phyloP scores from a whole-genome alignment of 2,797 vertebrate species.

The Cyclopterus lumpus region DNA sequence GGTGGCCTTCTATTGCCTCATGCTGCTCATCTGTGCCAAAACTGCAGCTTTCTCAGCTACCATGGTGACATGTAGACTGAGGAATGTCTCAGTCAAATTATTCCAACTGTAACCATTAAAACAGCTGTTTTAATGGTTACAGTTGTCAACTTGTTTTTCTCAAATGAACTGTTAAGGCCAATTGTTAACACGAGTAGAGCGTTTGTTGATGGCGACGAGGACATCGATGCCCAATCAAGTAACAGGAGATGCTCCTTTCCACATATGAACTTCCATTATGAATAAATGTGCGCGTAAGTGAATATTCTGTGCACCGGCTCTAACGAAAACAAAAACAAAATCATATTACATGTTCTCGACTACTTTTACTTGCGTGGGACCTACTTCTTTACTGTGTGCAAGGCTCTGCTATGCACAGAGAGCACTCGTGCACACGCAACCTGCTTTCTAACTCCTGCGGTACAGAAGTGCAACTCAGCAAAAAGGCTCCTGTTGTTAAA shows the following conservation, averaged over 20 bases:
- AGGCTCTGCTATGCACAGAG: background rate
- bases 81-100: background rate
- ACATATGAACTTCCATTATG: background rate
- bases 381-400: background rate
- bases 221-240: background rate
- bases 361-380: background rate
- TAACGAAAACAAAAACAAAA: background rate
- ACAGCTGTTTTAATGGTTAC: background rate
- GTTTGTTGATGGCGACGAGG: background rate
- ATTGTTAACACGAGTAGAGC: background rate
- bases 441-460: conserved; percentile 9
- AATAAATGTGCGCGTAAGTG: background rate
- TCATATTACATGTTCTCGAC: background rate
- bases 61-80: background rate
- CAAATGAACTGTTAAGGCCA: background rate
- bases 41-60: background rate
- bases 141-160: background rate
- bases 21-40: conserved; percentile 10
- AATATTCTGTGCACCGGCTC: background rate
- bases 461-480: conserved; percentile 56
- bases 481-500: conserved; percentile 43
- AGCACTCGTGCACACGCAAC: conserved; percentile 20
- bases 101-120: background rate
- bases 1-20: background rate
- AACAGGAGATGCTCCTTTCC: background rate